Percentiles rank a stretch among this genome's conserved stretches.
These are phyloP conservation scores for Carassius carassius DNA, from an alignment of 2,113 vertebrate genomes.

Conservation along the genomic window DNA sequence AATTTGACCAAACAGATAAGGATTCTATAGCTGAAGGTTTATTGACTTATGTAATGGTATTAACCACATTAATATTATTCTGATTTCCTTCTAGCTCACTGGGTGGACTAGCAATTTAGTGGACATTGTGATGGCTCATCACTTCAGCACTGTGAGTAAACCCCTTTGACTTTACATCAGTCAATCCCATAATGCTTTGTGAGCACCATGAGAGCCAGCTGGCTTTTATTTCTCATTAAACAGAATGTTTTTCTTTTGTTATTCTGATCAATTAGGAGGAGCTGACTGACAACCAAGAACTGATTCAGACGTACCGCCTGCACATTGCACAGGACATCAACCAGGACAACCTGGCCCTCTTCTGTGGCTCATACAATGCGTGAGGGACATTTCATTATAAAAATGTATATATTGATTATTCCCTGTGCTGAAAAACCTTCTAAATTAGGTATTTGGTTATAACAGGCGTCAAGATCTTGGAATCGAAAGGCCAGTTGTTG, in stretches of 20 bases:
- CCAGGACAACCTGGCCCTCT: conserved; percentile 93
- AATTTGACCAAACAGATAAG: background rate
- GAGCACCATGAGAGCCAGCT: background rate
- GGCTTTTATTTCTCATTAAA: background rate
- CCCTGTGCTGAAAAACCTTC: background rate
- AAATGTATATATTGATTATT: background rate
- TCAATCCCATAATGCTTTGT: background rate
- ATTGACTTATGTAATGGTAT: background rate
- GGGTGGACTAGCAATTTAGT: conserved; percentile 94
- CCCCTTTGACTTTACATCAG: background rate
- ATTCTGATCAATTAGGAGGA: conserved; percentile 80
- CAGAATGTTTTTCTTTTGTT: background rate
- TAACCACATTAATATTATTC: background rate
- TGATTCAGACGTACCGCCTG: conserved; percentile 95
- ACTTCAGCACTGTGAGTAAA: conserved; percentile 91
- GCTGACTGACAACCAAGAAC: conserved; percentile 90
- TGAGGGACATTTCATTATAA: conserved; percentile 62
- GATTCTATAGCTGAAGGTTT: background rate
- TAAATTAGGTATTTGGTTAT: conserved; percentile 48
- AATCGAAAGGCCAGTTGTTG: conserved; percentile 87
- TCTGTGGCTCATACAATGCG: conserved; percentile 92
- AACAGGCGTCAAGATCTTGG: conserved; percentile 90
- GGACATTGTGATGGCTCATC: conserved; percentile 92
- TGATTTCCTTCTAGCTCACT: conserved; percentile 79
- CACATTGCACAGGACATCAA: conserved; percentile 97